Evolutionary conservation across 1,140 invertebrate species (phyloP).

Genomic region (Penaeus japonicus): DNA sequence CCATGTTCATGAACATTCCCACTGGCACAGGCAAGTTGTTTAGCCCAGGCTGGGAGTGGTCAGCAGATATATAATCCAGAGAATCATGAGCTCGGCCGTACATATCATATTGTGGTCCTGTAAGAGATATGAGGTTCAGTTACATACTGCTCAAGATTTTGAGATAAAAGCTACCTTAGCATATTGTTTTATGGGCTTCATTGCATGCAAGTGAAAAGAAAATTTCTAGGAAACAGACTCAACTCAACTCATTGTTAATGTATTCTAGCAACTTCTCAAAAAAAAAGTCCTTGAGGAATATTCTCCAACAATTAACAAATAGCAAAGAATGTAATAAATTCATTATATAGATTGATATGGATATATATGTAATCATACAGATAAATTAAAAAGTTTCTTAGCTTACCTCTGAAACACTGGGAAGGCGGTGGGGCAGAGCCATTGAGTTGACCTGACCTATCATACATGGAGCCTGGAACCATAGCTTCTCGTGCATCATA

Average conservation of each 20-base stretch:
- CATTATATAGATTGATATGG: no score
- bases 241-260: no score
- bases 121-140: neutral
- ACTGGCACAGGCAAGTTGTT: conserved; percentile 86
- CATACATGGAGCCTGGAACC: conserved; percentile 81
- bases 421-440: conserved; percentile 59
- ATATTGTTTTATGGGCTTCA: no score
- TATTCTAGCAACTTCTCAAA: no score
- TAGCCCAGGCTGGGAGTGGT: conserved; percentile 79
- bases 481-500: conserved; percentile 88
- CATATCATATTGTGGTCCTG: conserved; percentile 49
- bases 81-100: conserved; percentile 76
- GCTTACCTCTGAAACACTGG: conserved; percentile 45
- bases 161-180: no score
- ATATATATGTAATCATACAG: no score
- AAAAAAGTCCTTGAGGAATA: no score
- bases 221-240: no score
- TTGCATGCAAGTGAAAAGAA: no score
- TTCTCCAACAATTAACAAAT: no score
- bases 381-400: no score
- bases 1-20: conserved; percentile 96
- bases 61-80: conserved; percentile 91
- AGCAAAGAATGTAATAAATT: no score
- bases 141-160: neutral
- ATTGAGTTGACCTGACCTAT: conserved; percentile 72